Evolutionary conservation across 1,140 invertebrate species (phyloP).

Genomic region (Dinothrombium tinctorium): DNA sequence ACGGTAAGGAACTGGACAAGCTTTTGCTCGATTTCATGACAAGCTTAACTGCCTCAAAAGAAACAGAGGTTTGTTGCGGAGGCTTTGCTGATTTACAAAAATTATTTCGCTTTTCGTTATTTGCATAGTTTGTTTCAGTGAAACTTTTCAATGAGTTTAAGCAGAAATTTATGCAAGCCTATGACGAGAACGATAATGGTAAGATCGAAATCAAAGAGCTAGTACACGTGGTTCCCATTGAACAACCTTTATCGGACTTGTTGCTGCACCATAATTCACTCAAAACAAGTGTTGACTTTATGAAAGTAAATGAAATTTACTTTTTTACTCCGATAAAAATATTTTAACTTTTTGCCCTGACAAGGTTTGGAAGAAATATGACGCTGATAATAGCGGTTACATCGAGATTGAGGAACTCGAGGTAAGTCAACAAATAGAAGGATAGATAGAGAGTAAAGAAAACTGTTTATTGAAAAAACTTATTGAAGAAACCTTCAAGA

Average conservation of each 20-base stretch:
- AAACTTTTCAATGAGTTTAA: not conserved
- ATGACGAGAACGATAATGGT: conserved; percentile 1
- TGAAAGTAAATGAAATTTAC: conserved; percentile 1
- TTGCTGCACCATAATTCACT: not conserved
- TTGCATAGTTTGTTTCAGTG: not conserved
- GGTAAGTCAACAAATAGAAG: no score
- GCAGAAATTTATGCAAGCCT: not conserved
- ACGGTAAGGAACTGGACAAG: not conserved
- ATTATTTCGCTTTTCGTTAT: not conserved
- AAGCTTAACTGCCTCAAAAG: not conserved
- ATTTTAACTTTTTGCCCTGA: not conserved
- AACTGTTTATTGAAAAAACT: no score
- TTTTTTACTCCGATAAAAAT: not conserved
- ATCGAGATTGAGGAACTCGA: not conserved
- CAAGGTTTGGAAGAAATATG: conserved; percentile 4
- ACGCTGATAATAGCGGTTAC: not conserved
- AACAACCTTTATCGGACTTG: not conserved
- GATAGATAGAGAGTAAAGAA: no score
- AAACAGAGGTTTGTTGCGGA: not conserved
- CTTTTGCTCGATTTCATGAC: not conserved
- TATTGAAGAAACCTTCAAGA: no score
- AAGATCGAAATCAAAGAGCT: not conserved
- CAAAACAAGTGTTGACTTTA: not conserved
- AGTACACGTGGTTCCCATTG: conserved; percentile 1
- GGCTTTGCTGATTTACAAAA: not conserved